phyloP scores from a whole-genome alignment of 2,888 invertebrate species.

The Pherbina coryleti region DNA sequence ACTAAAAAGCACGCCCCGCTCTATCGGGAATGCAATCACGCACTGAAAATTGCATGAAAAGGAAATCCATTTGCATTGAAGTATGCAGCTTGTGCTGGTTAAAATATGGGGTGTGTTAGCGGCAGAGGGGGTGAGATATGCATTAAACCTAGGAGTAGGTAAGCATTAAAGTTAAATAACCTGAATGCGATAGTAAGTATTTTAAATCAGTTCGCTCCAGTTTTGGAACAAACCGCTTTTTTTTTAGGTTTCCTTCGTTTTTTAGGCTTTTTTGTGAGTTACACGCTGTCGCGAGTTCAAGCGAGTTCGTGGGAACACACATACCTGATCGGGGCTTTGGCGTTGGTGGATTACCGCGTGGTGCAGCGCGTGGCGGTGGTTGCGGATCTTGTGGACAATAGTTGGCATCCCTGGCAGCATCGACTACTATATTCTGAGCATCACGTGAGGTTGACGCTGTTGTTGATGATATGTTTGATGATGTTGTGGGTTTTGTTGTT shows the following conservation, averaged over 20 bases:
- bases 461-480: constrained; percentile 37
- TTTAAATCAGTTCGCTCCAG: constrained; percentile 10
- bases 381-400: constrained; percentile 61
- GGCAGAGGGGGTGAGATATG: not conserved
- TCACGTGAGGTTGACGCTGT: constrained; percentile 37
- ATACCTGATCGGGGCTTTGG: constrained; percentile 69
- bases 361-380: constrained; percentile 65
- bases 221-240: not conserved
- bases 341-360: constrained; percentile 62
- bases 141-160: not conserved
- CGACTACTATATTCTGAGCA: constrained; percentile 62
- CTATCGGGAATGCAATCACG: not conserved
- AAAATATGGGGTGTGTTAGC: not conserved
- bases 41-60: not conserved
- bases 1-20: not conserved
- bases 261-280: not conserved
- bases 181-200: not conserved
- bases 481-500: constrained; percentile 40
- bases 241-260: constrained; percentile 6
- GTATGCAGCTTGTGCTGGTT: not conserved
- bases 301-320: constrained; percentile 1
- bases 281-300: not conserved
- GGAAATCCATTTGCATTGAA: constrained; percentile 27
- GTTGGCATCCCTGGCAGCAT: constrained; percentile 68
- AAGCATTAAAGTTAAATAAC: constrained; percentile 15